Conservation (phyloP, 2,113 vertebrate species). For the Ornithorhynchus anatinus region DNA sequence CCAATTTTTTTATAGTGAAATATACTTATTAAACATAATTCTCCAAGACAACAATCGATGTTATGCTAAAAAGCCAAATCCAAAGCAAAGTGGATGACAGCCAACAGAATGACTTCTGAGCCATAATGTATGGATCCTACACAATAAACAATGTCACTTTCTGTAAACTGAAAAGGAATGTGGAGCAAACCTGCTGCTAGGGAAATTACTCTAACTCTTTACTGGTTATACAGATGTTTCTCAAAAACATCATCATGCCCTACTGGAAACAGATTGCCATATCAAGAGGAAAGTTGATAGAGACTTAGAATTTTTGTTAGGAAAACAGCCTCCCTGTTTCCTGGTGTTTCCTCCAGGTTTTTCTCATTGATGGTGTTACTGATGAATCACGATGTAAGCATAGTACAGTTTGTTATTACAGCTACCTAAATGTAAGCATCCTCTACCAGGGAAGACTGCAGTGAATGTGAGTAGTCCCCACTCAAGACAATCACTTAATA, state of each 20-base stretch:
- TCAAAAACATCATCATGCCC: conserved; percentile 60
- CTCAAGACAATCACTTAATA: no score
- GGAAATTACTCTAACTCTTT: conserved; percentile 51
- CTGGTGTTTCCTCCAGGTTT: conserved; percentile 30
- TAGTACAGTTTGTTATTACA: neutral
- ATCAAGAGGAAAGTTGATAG: conserved; percentile 56
- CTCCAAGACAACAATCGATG: conserved; percentile 41
- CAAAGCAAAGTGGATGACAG: conserved; percentile 34
- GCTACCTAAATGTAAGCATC: no score
- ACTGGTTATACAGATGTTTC: conserved; percentile 60
- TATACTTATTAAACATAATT: conserved; percentile 51
- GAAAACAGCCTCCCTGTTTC: conserved; percentile 46
- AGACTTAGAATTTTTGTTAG: conserved; percentile 45
- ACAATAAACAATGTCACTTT: conserved; percentile 46
- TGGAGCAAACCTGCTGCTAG: conserved; percentile 46
- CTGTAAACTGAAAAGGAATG: conserved; percentile 47
- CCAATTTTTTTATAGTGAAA: conserved; percentile 27
- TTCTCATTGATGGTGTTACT: conserved; percentile 36
- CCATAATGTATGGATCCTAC: conserved; percentile 13
- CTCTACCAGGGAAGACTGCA: no score
- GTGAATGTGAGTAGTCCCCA: no score
- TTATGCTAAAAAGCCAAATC: conserved; percentile 35
- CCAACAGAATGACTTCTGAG: conserved; percentile 39
- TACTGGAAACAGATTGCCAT: conserved; percentile 53
- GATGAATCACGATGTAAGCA: conserved; percentile 3